Conservation (phyloP, 2,113 vertebrate genomes). For the Anthoscopus minutus region DNA sequence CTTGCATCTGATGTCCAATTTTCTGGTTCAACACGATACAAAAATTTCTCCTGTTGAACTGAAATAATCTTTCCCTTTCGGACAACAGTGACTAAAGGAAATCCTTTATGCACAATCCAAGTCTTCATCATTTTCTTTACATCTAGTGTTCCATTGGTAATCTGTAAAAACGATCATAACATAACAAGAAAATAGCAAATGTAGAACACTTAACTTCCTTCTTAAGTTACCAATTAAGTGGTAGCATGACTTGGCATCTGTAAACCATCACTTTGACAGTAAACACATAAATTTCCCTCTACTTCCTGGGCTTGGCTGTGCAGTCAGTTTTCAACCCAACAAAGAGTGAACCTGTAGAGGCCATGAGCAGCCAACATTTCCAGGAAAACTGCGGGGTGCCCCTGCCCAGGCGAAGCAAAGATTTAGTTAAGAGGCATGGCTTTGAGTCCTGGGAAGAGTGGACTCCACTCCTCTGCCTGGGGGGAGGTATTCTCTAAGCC, state of each 20-base stretch:
- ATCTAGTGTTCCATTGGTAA: constrained; percentile 72
- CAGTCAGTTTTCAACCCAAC: background rate
- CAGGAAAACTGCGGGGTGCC: too few relatives aligned
- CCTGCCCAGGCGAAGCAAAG: too few relatives aligned
- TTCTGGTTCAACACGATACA: constrained; percentile 69
- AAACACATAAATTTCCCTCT: background rate
- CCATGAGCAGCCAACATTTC: background rate
- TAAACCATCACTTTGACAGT: background rate
- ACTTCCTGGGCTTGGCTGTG: background rate
- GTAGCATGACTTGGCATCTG: background rate
- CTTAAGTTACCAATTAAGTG: background rate
- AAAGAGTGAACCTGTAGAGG: background rate
- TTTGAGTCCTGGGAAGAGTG: too few relatives aligned
- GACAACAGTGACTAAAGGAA: constrained; percentile 87
- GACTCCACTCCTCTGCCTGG: too few relatives aligned
- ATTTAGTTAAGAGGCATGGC: too few relatives aligned
- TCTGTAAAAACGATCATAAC: constrained; percentile 53
- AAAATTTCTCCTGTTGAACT: constrained; percentile 85
- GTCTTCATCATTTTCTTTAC: constrained; percentile 90
- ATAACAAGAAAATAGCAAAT: background rate
- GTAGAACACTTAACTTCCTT: background rate
- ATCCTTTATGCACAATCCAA: constrained; percentile 91
- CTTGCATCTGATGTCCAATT: constrained; percentile 67
- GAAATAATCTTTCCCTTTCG: constrained; percentile 73
- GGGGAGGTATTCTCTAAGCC: too few relatives aligned